These are phyloP conservation scores for Melinaea menophilus DNA, from an alignment of 2,888 invertebrate species.

Conservation along the genomic window DNA sequence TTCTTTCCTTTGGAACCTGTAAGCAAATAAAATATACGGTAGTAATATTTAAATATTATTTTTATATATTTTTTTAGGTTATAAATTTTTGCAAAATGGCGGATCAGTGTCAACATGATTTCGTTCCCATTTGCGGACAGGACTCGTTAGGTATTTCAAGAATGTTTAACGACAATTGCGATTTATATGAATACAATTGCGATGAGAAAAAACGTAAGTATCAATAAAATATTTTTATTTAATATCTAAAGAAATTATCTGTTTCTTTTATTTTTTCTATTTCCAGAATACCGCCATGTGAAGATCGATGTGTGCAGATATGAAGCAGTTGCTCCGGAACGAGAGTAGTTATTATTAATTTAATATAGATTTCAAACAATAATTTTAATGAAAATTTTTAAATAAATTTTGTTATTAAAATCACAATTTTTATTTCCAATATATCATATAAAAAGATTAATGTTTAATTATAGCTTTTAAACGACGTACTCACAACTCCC, in stretches of 20 bases:
- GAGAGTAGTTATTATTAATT: conserved; percentile 19
- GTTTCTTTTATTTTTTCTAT: conserved; percentile 10
- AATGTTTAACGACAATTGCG: conserved; percentile 68
- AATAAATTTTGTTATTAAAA: neutral
- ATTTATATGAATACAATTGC: conserved; percentile 68
- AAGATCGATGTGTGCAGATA: conserved; percentile 61
- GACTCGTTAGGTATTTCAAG: conserved; percentile 66
- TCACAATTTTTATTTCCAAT: too few species aligned
- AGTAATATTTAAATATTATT: neutral
- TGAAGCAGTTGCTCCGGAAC: conserved; percentile 52
- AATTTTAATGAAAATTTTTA: conserved; percentile 9
- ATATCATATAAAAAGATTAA: too few species aligned
- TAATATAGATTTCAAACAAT: neutral
- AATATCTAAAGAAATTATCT: neutral
- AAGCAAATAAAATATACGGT: conserved; percentile 20
- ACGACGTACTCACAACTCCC: neutral
- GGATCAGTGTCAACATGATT: conserved; percentile 68
- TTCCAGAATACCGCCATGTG: conserved; percentile 39
- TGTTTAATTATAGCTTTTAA: neutral
- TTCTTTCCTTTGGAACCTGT: conserved; percentile 71
- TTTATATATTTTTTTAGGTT: conserved; percentile 43
- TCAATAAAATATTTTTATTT: neutral
- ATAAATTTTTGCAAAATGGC: conserved; percentile 71
- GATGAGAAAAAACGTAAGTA: conserved; percentile 69
- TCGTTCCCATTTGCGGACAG: conserved; percentile 66